These are phyloP conservation scores for Pholis gunnellus DNA, from an alignment of 2,113 vertebrate species.

Conservation along the genomic window DNA sequence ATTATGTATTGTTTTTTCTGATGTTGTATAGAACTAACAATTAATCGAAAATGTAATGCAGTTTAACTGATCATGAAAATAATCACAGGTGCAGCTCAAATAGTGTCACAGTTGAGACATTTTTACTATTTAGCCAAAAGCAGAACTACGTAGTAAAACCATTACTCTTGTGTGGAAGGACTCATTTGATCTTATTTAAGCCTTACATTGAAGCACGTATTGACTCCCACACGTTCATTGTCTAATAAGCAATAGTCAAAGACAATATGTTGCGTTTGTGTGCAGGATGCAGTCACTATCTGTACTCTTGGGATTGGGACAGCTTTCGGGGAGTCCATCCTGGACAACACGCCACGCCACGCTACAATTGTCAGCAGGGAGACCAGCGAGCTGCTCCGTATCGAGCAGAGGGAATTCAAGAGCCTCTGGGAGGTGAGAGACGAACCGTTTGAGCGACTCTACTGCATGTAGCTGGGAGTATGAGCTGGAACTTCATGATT, in stretches of 20 bases:
- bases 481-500: conserved; percentile 17
- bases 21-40: not conserved
- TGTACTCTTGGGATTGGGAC: conserved; percentile 97
- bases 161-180: not conserved
- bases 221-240: not conserved
- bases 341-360: conserved; percentile 98
- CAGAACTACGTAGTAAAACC: not conserved
- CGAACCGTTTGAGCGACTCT: not conserved
- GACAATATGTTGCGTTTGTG: conserved; percentile 36
- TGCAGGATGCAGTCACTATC: conserved; percentile 96
- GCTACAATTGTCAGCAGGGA: conserved; percentile 98
- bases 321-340: conserved; percentile 97
- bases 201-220: not conserved
- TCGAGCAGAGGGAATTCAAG: conserved; percentile 98
- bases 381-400: conserved; percentile 94
- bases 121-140: not conserved
- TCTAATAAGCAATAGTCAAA: not conserved
- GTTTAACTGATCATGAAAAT: not conserved
- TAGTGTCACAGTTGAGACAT: not conserved
- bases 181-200: not conserved
- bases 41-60: not conserved
- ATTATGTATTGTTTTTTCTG: no score
- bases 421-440: conserved; percentile 94
- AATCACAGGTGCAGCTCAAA: not conserved
- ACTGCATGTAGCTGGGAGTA: not conserved